These are phyloP conservation scores for Coluber constrictor DNA, from an alignment of 2,797 vertebrate genomes.

Conservation along the genomic window DNA sequence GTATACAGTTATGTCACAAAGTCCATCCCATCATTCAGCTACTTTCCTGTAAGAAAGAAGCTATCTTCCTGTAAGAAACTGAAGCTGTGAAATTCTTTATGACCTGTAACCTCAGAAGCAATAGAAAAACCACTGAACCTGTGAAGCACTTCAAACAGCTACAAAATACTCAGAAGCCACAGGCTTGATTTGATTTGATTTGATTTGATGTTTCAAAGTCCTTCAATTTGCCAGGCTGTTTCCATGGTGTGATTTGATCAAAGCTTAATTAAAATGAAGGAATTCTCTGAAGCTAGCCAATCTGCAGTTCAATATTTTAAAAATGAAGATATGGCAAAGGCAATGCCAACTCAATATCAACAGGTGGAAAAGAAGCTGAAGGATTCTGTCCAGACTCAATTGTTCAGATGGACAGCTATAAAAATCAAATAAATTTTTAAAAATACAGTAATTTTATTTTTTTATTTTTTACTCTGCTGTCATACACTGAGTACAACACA, in stretches of 20 bases:
- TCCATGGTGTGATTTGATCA: neutral
- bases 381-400: neutral
- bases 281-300: neutral
- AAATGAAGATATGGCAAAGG: neutral
- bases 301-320: neutral
- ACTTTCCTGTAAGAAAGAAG: neutral
- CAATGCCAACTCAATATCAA: neutral
- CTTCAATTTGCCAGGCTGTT: neutral
- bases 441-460: neutral
- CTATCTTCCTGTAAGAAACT: neutral
- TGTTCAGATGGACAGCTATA: neutral
- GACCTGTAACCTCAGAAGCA: neutral
- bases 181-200: neutral
- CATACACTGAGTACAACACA: neutral
- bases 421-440: neutral
- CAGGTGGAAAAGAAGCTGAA: neutral
- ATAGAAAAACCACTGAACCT: neutral
- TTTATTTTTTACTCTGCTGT: neutral
- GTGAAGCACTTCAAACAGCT: neutral
- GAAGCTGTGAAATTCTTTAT: neutral
- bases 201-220: neutral
- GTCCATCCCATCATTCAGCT: neutral
- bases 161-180: neutral
- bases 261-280: neutral
- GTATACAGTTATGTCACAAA: neutral